Percentiles rank a stretch among this genome's conserved stretches.
phyloP scores from a whole-genome alignment of 2,888 invertebrate species.

The Physocephala rufipes region DNA sequence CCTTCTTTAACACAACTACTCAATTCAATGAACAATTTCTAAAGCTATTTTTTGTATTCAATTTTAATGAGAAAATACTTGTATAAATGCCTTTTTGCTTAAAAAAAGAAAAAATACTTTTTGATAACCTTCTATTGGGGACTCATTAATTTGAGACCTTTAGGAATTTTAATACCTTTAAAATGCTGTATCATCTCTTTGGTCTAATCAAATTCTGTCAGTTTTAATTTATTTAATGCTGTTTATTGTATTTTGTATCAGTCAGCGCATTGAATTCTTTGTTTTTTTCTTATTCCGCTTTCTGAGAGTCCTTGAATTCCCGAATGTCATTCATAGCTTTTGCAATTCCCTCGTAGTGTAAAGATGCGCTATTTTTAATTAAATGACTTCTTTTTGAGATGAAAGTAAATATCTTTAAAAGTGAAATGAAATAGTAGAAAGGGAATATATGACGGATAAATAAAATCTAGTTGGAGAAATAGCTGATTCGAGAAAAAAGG shows the following conservation, averaged over 20 bases:
- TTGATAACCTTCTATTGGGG: too few relatives aligned
- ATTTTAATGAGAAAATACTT: not conserved
- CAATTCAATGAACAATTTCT: not conserved
- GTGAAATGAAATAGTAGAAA: conserved; percentile 6
- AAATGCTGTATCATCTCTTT: not conserved
- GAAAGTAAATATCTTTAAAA: conserved; percentile 21
- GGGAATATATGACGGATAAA: not conserved
- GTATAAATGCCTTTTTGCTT: too few relatives aligned
- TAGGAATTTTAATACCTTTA: conserved; percentile 32
- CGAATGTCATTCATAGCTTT: conserved; percentile 17
- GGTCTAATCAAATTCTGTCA: conserved; percentile 36
- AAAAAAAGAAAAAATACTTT: too few relatives aligned
- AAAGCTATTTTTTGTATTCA: not conserved
- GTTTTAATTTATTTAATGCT: conserved; percentile 27
- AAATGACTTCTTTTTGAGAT: conserved; percentile 28
- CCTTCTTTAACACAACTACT: too few relatives aligned
- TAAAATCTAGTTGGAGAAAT: not conserved
- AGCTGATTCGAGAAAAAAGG: conserved; percentile 8
- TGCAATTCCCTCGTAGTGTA: not conserved
- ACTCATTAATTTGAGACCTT: conserved; percentile 47
- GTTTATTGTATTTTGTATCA: not conserved
- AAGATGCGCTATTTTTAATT: conserved; percentile 29
- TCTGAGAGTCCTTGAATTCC: conserved; percentile 15
- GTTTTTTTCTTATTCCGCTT: conserved; percentile 6
- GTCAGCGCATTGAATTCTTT: too few relatives aligned